Conservation (phyloP, 2,113 vertebrate genomes). For the Psilopsiagon aymara region DNA sequence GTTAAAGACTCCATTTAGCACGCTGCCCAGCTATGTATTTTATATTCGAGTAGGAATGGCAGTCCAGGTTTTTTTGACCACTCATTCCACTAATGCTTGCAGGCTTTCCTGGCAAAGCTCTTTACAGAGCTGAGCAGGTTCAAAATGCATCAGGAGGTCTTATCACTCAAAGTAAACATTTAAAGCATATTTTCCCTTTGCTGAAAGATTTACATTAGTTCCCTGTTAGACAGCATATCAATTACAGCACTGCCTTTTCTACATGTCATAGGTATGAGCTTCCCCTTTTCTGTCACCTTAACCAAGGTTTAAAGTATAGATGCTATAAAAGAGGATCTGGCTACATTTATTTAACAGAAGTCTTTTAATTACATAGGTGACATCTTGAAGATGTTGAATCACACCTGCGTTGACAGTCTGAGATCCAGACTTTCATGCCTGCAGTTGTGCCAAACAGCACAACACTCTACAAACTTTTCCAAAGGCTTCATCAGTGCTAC, state of each 20-base stretch:
- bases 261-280: not conserved
- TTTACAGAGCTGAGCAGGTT: not conserved
- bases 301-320: not conserved
- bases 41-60: not conserved
- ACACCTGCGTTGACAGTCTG: not conserved
- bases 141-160: not conserved
- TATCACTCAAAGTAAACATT: slow-evolving; percentile 27
- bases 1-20: slow-evolving; percentile 16
- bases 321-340: not conserved
- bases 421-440: not conserved
- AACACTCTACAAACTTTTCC: not conserved
- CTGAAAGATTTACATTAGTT: slow-evolving; percentile 26
- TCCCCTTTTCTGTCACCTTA: not conserved
- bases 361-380: not conserved
- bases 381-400: not conserved
- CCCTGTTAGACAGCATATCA: not conserved
- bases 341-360: not conserved
- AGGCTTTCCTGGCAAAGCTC: not conserved
- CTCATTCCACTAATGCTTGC: not conserved
- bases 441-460: not conserved
- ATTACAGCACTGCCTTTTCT: not conserved
- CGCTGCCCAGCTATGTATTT: not conserved
- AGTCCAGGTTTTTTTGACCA: not conserved
- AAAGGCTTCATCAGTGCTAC: not conserved
- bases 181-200: not conserved